Percentiles rank a stretch among this genome's conserved stretches.
Conservation (phyloP, 1,140 invertebrate genomes). For the Lutraria rhynchaena region DNA sequence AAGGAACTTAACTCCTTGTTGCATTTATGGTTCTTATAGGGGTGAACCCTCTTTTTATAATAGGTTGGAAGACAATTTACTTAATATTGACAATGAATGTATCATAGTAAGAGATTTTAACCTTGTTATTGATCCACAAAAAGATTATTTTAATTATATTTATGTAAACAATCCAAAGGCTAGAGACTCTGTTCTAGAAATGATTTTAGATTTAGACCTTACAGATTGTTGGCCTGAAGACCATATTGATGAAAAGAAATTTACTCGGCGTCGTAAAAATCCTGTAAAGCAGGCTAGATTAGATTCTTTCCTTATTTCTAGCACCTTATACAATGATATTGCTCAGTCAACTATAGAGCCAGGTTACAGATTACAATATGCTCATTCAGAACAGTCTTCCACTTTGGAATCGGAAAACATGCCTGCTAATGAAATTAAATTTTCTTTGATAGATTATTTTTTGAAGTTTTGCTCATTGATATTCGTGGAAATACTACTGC, state of each 20-base stretch:
- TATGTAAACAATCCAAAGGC: constrained; percentile 34
- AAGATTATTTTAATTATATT: constrained; percentile 32
- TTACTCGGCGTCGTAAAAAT: constrained; percentile 35
- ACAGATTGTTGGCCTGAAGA: constrained; percentile 34
- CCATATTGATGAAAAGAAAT: neutral
- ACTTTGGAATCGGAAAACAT: neutral
- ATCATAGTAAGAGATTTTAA: constrained; percentile 41
- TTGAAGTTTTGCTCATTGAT: constrained; percentile 42
- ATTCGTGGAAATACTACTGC: too few relatives aligned
- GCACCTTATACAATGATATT: neutral
- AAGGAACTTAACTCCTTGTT: neutral
- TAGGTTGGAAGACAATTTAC: neutral
- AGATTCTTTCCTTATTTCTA: constrained; percentile 37
- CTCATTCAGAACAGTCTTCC: neutral
- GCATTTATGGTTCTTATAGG: constrained; percentile 51
- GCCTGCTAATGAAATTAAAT: neutral
- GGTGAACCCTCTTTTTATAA: too few relatives aligned
- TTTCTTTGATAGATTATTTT: constrained; percentile 38
- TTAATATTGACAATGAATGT: neutral
- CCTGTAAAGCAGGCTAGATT: constrained; percentile 31
- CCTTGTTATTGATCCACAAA: constrained; percentile 18
- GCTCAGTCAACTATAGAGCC: neutral
- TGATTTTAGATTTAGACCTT: constrained; percentile 4
- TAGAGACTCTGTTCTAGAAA: neutral
- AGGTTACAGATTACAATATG: too few relatives aligned